Evolutionary conservation across 1,140 invertebrate species (phyloP), one percentile per base, ranked within the genome.

Genomic region (Dinothrombium tinctorium): DNA sequence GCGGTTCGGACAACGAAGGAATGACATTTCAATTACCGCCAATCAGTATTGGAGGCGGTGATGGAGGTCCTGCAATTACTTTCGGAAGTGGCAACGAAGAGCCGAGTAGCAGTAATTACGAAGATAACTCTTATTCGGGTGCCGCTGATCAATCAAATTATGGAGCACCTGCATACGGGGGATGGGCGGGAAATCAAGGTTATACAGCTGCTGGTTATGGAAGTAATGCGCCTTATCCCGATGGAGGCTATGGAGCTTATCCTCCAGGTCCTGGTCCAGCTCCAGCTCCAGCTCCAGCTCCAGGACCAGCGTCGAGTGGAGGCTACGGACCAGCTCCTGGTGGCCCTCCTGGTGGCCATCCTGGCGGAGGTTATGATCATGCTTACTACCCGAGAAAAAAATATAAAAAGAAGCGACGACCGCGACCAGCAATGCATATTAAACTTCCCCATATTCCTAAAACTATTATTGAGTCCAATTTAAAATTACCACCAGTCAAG

Each of bases 401-500:
- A 20, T n/a, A 8, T 7, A 15, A 35, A 20, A 7, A 35, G 19
- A 19, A 33, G 7, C 19, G 7, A 40, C 28, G 12, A 14, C 21
- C 23, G 3, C 9, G 26, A 22, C 39, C 39, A 4, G 9, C 21
- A 1, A 32, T 40, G 7, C 17, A 31, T 4, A 2, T 40, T 2
- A 31, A 31, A 7, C 15, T 40, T n/a, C 39, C 39, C 2, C 26
- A 40, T 22, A 32, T 40, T 15, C 39, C 39, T 4, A 31, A 40
- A n/a, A 33, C 39, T 3, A 19, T 21, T 6, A 40, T 40, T 32
- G 26, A 40, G 12, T 31, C 33, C 1, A 38, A 43, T 17, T 20
- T 43, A 6, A 37, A 43, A 24, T 28, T 43, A 22, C 32, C 42
- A n/a, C 36, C 42, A 1, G 3, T 43, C 42, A 43, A 43, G 19